Evolutionary conservation across 2,888 invertebrate species (phyloP), one percentile per base, ranked within the genome.

Genomic region (Steromphala cineraria): DNA sequence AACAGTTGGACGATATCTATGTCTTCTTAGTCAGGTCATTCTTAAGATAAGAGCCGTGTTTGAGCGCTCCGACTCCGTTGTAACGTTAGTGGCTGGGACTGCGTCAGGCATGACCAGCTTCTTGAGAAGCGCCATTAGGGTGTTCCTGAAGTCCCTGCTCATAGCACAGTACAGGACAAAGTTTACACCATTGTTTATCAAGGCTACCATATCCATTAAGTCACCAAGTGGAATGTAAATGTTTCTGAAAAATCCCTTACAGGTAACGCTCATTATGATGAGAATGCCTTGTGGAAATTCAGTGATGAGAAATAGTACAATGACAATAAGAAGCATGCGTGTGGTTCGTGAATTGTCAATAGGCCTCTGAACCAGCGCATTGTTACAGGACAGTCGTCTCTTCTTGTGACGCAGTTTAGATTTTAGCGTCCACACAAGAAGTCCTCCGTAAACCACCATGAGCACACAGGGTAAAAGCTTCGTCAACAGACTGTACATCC

Each of bases 161-260:
- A 98, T 98, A 79, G 97, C 95, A 91, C 98, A 98, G 92, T 98
- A 98, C 52, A 98, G 94, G 81, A 98, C 96, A 91, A 98, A 98
- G 93, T 98, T 98, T 80, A 98, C 96, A 0, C 97, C 97, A 3
- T 97, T 97, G 93, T 98, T 98, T 88, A 98, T 94, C 75, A 98
- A 95, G 0, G 98, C 98, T 89, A 98, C 93, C 83, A 97, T 96
- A 93, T 98, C 98, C 96, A 98, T 97, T 78, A 97, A 92, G 91
- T 98, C 98, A 2, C 94, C 94, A 13, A 94, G 88, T 10, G 93
- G 93, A 40, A 91, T 88, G 94, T 98, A 98, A 40, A 94, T 91
- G 53, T 91, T 89, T n/a, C 89, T 87, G 84, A 93, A 93, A 93
- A 98, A 97, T 91, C 95, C 95, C 15, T 96, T 80, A 7, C 87